Base-by-base conservation (phyloP, 2,888 invertebrate genomes). In the Eupithecia insigniata region DNA sequence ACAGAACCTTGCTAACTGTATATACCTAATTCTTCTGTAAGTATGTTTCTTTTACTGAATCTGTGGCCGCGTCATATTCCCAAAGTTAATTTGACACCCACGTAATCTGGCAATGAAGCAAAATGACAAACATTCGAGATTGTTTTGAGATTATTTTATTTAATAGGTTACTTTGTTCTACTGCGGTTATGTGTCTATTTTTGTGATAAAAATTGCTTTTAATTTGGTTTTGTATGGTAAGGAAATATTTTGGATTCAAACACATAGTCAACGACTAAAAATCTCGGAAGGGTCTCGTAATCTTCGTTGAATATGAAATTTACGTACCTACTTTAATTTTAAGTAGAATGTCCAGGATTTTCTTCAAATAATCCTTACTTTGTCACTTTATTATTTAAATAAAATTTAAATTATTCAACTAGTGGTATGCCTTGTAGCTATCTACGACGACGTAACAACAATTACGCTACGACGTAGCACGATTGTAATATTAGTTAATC, bases 41-140 rank as follows among this genome's bases (percentile, higher is more conserved):
- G 46, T 46, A 46, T 2, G n/a, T 51, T 10, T 12, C 12, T 51
- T 12, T 34, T n/a, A 62, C 10, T 26, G 67, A 65, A 66, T 72
- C 68, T 72, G 68, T 51, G 61, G 43, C 22, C 58, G 69, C 69
- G 60, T 72, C 72, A 51, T 61, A 51, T 72, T 69, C 65, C 64
- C 65, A 51, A 69, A 69, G 68, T 72, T 69, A 69, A 69, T 61
- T 66, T 30, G 69, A 72, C 43, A 46, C 69, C 66, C 69, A 32
- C 58, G 65, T 66, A 69, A 66, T 72, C 66, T 66, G 68, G 46
- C 43, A 68, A 43, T 46, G 66, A 69, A 64, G 60, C 58, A 62
- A n/a, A 34, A 32, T 62, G 58, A 70, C 55, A 32, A n/a, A 34
- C 51, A 67, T 67, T 55, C 32, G 66, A 55, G 34, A 30, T 51